Evolutionary conservation across 1,140 invertebrate species (phyloP), one percentile per base, ranked within the genome.

Genomic region (Diabrotica undecimpunctata): DNA sequence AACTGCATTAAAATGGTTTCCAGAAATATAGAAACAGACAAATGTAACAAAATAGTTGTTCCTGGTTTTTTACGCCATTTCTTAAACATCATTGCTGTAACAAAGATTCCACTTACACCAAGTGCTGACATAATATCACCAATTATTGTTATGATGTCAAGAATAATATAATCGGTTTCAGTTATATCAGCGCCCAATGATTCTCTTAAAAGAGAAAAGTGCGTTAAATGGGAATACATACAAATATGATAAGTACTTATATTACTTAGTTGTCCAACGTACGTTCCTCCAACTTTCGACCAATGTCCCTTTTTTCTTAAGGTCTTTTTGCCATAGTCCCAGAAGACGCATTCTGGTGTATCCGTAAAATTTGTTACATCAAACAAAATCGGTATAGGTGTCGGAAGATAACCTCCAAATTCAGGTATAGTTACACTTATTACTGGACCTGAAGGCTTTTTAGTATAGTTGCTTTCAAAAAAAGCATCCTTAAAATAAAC

Each of bases 61-160:
- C 86, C 83, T 5, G 83, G 77, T 73, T 84, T 81, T 66, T 81
- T 76, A n/a, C 86, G 77, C 84, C 86, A 88, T 6, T 77, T 75
- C 50, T 78, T 75, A 63, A 86, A 86, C 6, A 85, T 61, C 5
- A 79, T 66, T 0, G 84, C 85, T 7, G 86, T 87, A 6, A 85
- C 57, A 74, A 82, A 84, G 51, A 88, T 87, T 12, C 82, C 82
- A 10, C 78, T 55, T 11, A 87, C 78, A 25, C 86, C 86, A 7
- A 84, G 35, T 4, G 86, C 61, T 0, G 86, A 87, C 5, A 87
- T 67, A 25, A 80, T 79, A 70, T 85, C 85, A n/a, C 86, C 85
- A 12, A 85, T 72, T 10, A 85, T 73, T 6, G 85, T 85, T 39
- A 88, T 85, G 8, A 84, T 80, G 66, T 85, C 83, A 59, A 88